Conservation (phyloP, 1,140 invertebrate genomes). For the Drosophila rhopaloa region DNA sequence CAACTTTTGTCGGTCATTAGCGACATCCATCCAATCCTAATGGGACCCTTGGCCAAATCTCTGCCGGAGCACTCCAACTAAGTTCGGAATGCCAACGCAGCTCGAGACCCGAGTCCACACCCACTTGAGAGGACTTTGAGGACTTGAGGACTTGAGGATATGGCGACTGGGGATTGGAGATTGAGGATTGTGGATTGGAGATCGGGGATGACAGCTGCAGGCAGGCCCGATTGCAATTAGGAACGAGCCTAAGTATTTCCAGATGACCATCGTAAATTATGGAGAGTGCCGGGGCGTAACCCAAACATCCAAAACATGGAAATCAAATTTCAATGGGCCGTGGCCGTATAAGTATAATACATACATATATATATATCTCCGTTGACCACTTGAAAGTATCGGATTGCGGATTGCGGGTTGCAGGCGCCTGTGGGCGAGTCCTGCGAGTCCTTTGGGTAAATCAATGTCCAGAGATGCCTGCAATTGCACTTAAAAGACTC, state of each 20-base stretch:
- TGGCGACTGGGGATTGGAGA: neutral
- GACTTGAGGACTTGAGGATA: neutral
- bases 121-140: constrained; percentile 3
- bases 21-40: constrained; percentile 6
- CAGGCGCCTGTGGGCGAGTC: constrained; percentile 10
- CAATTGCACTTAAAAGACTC: constrained; percentile 35
- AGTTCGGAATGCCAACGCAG: constrained; percentile 6
- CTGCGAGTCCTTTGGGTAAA: constrained; percentile 69
- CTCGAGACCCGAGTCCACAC: constrained; percentile 5
- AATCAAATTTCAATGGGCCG: constrained; percentile 69
- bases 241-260: constrained; percentile 29
- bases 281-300: constrained; percentile 40
- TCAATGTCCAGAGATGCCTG: constrained; percentile 35
- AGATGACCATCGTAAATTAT: constrained; percentile 56
- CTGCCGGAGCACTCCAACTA: constrained; percentile 8
- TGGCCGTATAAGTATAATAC: too few species aligned
- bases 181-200: constrained; percentile 1
- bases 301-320: constrained; percentile 78
- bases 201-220: constrained; percentile 33
- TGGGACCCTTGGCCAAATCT: neutral
- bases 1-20: constrained; percentile 9
- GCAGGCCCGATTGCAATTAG: constrained; percentile 34
- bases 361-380: neutral
- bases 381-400: constrained; percentile 33
- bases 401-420: constrained; percentile 19